A percentile compares a stretch with the other conserved stretches of the same genome.
Evolutionary conservation across 2,888 invertebrate genomes (phyloP).

Genomic region (Lasioglossum pauxillum): DNA sequence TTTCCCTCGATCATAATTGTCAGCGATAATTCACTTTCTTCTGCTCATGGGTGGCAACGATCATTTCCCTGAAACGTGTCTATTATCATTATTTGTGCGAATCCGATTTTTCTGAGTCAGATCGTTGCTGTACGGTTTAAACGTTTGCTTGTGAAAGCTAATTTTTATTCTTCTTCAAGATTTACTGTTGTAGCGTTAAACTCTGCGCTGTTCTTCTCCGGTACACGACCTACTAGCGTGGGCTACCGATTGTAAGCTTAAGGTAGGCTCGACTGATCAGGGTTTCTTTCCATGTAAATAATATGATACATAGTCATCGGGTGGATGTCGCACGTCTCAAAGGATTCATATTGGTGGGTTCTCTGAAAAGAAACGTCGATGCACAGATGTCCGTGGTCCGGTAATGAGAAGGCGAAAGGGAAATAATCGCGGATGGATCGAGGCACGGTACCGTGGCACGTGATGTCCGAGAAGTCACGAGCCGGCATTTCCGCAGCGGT

Average conservation of each 20-base stretch:
- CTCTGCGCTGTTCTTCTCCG: not conserved
- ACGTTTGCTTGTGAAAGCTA: not conserved
- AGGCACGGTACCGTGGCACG: constrained; percentile 69
- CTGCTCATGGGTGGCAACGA: constrained; percentile 25
- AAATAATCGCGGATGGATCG: constrained; percentile 65
- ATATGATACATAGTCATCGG: not conserved
- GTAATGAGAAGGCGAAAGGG: constrained; percentile 67
- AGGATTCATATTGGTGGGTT: not conserved
- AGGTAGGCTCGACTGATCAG: not conserved
- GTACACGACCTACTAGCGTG: not conserved
- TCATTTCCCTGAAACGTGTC: constrained; percentile 61
- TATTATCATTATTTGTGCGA: constrained; percentile 43
- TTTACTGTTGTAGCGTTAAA: not conserved
- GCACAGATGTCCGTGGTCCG: not conserved
- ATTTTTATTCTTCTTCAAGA: not conserved
- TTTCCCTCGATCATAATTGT: constrained; percentile 66
- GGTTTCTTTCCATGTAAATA: not conserved
- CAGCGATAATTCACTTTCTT: constrained; percentile 65
- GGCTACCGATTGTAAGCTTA: not conserved
- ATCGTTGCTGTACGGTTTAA: not conserved
- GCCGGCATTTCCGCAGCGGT: constrained; percentile 78
- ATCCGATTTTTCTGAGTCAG: not conserved
- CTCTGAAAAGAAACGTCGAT: not conserved
- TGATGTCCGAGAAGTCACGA: constrained; percentile 75
- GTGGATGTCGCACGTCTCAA: not conserved